Base-by-base conservation (phyloP, 2,888 invertebrate genomes). In the Drosophila nigricruria region DNA sequence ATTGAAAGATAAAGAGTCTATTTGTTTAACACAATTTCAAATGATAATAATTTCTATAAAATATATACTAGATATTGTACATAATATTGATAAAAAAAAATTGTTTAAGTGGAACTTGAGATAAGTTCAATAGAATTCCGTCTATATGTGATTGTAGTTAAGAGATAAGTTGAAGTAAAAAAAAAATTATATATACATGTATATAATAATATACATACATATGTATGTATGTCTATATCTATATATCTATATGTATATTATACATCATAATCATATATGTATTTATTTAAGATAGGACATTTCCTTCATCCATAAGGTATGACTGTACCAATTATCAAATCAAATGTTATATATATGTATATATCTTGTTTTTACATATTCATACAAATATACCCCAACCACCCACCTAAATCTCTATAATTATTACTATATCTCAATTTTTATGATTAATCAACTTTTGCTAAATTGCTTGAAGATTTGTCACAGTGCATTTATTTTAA, bases 11-110 rank as follows among this genome's bases (percentile, higher is more conserved):
- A 36, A 32, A 40, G 3, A 8, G 27, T 4, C 30, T 32, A 40
- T 49, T 61, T 54, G 38, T 27, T 30, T 27, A 54, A 36, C 52
- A 52, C 52, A 23, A 36, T 36, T 54, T 40, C 14, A 30, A 54
- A 16, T 18, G 36, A 36, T 23, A 16, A 36, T 36, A n/a, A 49
- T 49, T 12, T 23, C 36, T 36, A 32, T 36, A 34, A 52, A 52
- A 52, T 40, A 27, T 14, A 38, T 36, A 12, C 47, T 23, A 20
- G n/a, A 47, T 27, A 30, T 47, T 47, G 18, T n/a, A 47, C 5
- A 30, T 18, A 30, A 38, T 38, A 18, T 5, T 5, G 14, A 40
- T 30, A 3, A 45, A 47, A 5, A 30, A 5, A 52, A 36, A 20
- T 14, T 30, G 30, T 49, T 18, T 30, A 18, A 12, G 14, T 49